Base-by-base conservation (phyloP, 2,113 vertebrate genomes). In the Tursiops truncatus region DNA sequence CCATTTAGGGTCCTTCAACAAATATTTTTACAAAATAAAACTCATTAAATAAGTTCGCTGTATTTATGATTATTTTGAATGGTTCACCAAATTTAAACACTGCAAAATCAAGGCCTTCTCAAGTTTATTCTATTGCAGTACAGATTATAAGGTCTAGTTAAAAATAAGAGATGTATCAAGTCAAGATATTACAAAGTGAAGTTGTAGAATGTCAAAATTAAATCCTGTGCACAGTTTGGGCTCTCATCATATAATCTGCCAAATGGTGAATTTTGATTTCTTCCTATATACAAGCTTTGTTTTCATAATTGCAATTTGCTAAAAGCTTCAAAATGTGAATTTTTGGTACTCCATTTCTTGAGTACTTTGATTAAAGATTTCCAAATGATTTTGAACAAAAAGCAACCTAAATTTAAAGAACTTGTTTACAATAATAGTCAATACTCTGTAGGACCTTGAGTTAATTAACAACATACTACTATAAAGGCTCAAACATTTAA, bases 321-420 rank as follows among this genome's bases (percentile, higher is more conserved):
- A 88, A 85, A 60, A 80, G 33, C 14, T 85, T 97, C 67, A 33
- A 91, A 86, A 91, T 17, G 41, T 82, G 80, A 89, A 60, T 89
- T 84, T 76, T 53, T 71, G 18, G 28, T 74, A 83, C 53, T 73
- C 26, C 60, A 84, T 70, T 94, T 20, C 65, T 98, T 82, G 67
- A 96, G 18, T 92, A 71, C 14, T 71, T 92, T 89, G 23, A 81
- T 77, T 89, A 87, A 89, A 82, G n/a, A 67, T 71, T 82, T 97
- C 7, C n/a, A 92, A 88, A 73, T 93, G 58, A 65, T 62, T 96
- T 94, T 96, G 62, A 94, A 95, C 62, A 95, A 95, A 89, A 85
- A 81, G 11, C 15, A 94, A 93, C n/a, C 33, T 89, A 93, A 93
- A 89, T 56, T 85, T 91, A 82, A 89, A 89, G 20, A 38, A 21